A percentile compares a stretch with the other conserved stretches of the same genome.
These are phyloP conservation scores for Enteromius trimaculatus DNA, from an alignment of 2,797 vertebrate species.

Conservation along the genomic window DNA sequence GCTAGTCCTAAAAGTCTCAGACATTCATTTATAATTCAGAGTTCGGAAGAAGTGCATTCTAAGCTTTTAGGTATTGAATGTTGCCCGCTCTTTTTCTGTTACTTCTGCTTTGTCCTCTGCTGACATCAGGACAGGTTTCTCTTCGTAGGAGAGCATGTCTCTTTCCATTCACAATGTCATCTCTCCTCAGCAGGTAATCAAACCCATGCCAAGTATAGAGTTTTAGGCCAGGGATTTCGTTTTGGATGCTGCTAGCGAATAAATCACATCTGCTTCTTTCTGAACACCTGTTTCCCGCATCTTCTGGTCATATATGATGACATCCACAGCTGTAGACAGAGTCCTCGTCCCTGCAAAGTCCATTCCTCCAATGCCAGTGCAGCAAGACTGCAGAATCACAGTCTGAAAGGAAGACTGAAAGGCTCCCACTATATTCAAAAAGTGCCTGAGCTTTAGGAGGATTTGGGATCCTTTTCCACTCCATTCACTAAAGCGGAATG, in stretches of 20 bases:
- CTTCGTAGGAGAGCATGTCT: slow-evolving; percentile 45
- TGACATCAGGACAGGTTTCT: slow-evolving; percentile 45
- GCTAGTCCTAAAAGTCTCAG: slow-evolving; percentile 26
- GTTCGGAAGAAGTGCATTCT: slow-evolving; percentile 59
- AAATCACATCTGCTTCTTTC: slow-evolving; percentile 61
- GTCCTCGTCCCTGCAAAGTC: slow-evolving; percentile 33
- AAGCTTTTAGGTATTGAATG: slow-evolving; percentile 44
- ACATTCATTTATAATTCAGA: slow-evolving; percentile 75
- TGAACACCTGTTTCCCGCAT: slow-evolving; percentile 72
- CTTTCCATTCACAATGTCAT: slow-evolving; percentile 48
- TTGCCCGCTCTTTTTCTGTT: slow-evolving; percentile 28
- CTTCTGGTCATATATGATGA: slow-evolving; percentile 58
- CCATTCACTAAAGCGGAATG: slow-evolving; percentile 70
- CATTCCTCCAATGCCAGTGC: slow-evolving; percentile 54
- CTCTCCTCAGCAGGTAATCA: slow-evolving; percentile 53
- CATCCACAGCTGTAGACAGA: slow-evolving; percentile 69
- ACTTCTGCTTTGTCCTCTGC: slow-evolving; percentile 4
- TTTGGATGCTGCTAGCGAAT: slow-evolving; percentile 49
- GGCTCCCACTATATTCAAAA: slow-evolving; percentile 73
- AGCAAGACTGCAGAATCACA: slow-evolving; percentile 26
- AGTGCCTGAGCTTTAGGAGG: slow-evolving; percentile 73
- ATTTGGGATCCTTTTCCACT: slow-evolving; percentile 73
- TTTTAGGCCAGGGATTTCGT: slow-evolving; percentile 54
- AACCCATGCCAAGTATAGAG: slow-evolving; percentile 47
- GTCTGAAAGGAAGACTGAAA: slow-evolving; percentile 70